These are phyloP conservation scores for Eupithecia exiguata DNA, from an alignment of 2,888 invertebrate species.

Conservation along the genomic window DNA sequence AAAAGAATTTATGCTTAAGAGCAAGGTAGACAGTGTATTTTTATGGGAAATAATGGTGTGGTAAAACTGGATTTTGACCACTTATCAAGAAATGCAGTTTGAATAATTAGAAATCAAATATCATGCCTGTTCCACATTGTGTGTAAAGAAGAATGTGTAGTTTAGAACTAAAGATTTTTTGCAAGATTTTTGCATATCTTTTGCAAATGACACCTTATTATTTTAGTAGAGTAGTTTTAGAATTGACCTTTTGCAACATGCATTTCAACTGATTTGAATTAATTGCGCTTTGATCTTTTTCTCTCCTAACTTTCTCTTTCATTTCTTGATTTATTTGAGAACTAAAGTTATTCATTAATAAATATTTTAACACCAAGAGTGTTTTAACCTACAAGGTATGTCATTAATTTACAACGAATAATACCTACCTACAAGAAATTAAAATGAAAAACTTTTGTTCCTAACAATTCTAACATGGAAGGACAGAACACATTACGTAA, in stretches of 20 bases:
- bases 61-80: not conserved
- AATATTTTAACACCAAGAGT: not conserved
- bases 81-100: not conserved
- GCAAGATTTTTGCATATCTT: not conserved
- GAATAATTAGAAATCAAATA: not conserved
- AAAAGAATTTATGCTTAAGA: too few species aligned
- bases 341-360: slow-evolving; percentile 19
- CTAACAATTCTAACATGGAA: slow-evolving; percentile 24
- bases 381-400: not conserved
- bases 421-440: not conserved
- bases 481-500: slow-evolving; percentile 6
- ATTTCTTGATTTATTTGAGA: slow-evolving; percentile 1
- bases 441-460: slow-evolving; percentile 25
- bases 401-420: not conserved
- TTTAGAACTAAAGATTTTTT: not conserved
- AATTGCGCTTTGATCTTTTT: slow-evolving; percentile 1
- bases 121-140: slow-evolving; percentile 1
- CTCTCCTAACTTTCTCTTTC: slow-evolving; percentile 18
- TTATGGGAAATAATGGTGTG: too few species aligned
- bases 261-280: not conserved
- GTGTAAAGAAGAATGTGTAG: not conserved
- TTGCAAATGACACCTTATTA: not conserved
- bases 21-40: too few species aligned
- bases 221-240: slow-evolving; percentile 1
- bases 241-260: not conserved